These are phyloP conservation scores for Penaeus vannamei DNA, from an alignment of 1,140 invertebrate species.

Conservation along the genomic window DNA sequence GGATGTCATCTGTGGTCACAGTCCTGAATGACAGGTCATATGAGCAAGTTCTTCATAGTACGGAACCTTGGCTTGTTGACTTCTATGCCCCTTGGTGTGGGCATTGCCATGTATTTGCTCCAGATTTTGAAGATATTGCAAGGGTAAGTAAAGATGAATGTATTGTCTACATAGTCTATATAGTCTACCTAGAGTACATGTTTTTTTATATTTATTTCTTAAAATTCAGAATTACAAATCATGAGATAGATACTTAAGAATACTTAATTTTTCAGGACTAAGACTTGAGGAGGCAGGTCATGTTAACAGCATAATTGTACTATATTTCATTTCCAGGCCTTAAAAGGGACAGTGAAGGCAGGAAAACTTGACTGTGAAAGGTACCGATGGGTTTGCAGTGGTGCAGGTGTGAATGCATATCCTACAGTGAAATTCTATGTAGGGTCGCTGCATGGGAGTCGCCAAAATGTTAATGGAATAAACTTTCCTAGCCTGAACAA, in stretches of 20 bases:
- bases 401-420: conserved; percentile 74
- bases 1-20: conserved; percentile 75
- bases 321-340: conserved; percentile 70
- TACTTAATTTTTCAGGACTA: neutral
- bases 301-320: neutral
- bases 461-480: conserved; percentile 43
- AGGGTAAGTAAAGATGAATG: conserved; percentile 73
- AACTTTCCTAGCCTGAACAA: conserved; percentile 14
- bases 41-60: conserved; percentile 72
- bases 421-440: conserved; percentile 75
- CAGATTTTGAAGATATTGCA: conserved; percentile 79
- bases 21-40: conserved; percentile 72
- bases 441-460: conserved; percentile 61
- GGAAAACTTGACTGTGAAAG: conserved; percentile 77
- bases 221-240: too few species aligned
- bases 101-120: conserved; percentile 80
- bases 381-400: conserved; percentile 72
- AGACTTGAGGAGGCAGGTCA: too few species aligned
- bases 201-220: too few species aligned
- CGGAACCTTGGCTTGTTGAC: conserved; percentile 78
- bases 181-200: too few species aligned
- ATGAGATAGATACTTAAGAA: neutral
- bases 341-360: conserved; percentile 74
- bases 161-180: neutral
- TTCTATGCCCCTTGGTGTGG: conserved; percentile 85